Percentiles rank a stretch among this genome's conserved stretches.
phyloP scores from a whole-genome alignment of 37 sponge, comb jelly and placozoan species.

The Haliclona indistincta region DNA sequence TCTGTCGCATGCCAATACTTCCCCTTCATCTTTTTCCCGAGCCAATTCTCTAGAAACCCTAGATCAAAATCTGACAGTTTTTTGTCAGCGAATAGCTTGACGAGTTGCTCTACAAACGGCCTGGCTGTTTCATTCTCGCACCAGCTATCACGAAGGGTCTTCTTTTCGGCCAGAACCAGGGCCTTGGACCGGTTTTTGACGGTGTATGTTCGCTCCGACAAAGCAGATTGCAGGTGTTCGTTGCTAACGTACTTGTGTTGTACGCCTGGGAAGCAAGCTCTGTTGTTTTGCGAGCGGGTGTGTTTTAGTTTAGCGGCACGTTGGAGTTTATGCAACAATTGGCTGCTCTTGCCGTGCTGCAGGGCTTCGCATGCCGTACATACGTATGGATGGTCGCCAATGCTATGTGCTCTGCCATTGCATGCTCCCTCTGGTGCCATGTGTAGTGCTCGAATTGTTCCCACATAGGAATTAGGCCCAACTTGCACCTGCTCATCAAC shows the following conservation, averaged over 20 bases:
- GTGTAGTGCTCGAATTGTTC: background rate
- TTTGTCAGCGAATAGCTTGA: background rate
- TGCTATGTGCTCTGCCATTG: background rate
- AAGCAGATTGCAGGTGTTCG: too few species aligned
- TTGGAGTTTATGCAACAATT: background rate
- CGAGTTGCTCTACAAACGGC: background rate
- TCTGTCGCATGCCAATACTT: constrained; percentile 13
- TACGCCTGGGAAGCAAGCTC: too few species aligned
- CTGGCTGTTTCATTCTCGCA: background rate
- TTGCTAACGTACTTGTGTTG: too few species aligned
- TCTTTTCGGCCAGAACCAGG: background rate
- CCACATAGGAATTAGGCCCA: background rate
- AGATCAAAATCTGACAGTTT: constrained; percentile 12
- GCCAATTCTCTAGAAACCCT: constrained; percentile 14
- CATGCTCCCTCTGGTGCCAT: background rate
- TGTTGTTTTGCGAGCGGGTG: too few species aligned
- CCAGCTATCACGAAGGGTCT: constrained; percentile 1
- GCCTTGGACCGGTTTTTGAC: background rate
- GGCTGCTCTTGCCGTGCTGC: constrained; percentile 3
- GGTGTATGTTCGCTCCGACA: too few species aligned
- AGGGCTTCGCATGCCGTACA: background rate
- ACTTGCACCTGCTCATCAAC: background rate
- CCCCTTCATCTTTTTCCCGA: constrained; percentile 13
- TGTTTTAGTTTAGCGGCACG: constrained; percentile 1
- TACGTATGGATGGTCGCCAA: background rate